These are phyloP conservation scores for Tympanuchus pallidicinctus DNA, from an alignment of 2,113 vertebrate species.

Conservation along the genomic window DNA sequence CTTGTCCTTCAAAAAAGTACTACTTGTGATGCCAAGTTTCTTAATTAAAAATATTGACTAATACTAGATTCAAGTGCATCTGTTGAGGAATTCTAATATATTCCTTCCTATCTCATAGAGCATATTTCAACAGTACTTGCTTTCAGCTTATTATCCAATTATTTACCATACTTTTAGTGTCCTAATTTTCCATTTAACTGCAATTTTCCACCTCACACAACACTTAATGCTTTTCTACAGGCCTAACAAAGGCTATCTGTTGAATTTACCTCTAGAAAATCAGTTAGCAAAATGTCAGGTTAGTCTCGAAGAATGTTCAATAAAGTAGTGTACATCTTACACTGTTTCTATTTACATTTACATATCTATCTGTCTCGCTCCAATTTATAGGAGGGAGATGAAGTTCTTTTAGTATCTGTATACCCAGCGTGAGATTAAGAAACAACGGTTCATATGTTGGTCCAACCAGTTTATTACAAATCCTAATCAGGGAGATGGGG, in stretches of 20 bases:
- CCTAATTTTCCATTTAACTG: not conserved
- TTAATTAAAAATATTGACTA: not conserved
- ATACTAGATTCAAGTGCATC: not conserved
- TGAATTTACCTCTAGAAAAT: not conserved
- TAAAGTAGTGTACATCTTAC: not conserved
- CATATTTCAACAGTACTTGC: not conserved
- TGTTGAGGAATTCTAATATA: not conserved
- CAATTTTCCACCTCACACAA: not conserved
- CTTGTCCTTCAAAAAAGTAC: not conserved
- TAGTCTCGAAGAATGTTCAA: not conserved
- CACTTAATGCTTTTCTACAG: not conserved
- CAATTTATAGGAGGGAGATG: too few relatives aligned
- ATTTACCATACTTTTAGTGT: not conserved
- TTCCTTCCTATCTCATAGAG: not conserved
- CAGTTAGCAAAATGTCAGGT: not conserved
- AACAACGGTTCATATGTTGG: too few relatives aligned
- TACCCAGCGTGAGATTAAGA: too few relatives aligned
- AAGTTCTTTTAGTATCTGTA: too few relatives aligned
- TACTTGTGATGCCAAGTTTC: not conserved
- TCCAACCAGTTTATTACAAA: too few relatives aligned
- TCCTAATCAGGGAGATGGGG: too few relatives aligned
- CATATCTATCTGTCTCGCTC: not conserved
- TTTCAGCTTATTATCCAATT: not conserved
- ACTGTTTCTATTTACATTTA: not conserved
- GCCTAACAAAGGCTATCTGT: not conserved